Base-by-base conservation (phyloP, 2,888 invertebrate genomes). In the Cerastis leucographa region DNA sequence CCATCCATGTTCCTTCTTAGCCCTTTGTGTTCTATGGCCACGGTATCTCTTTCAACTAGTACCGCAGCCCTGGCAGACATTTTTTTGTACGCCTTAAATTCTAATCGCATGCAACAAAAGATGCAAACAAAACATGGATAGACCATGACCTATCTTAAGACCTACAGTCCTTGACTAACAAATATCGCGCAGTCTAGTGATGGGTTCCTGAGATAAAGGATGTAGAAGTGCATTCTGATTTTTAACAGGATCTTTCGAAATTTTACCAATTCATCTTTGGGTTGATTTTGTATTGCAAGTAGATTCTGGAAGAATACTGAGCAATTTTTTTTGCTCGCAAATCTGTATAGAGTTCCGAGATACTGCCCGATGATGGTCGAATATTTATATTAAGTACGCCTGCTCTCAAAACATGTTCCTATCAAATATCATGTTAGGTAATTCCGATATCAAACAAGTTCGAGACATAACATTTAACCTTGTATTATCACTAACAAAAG, bases 391-490 rank as follows among this genome's bases (percentile, higher is more conserved):
- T 51, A 4, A 51, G 66, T 66, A 9, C 46, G 22, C 2, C 46
- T 22, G 66, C 25, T 25, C 67, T 54, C 5, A 56, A 62, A 64
- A 35, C 19, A 56, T 46, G 14, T 42, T 17, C 46, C 14, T 8
- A 29, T 49, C 42, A 62, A 56, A 67, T 42, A 9, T 81, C 7
- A 35, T 25, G 42, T 62, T 84, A 29, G 54, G 22, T 74, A 69
- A 54, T 14, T 35, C 1, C 25, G 17, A 75, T 49, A 68, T 25
- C 14, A 62, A n/a, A 61, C 68, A 65, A 71, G 35, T 68, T 69
- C 67, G 29, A 70, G 70, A 80, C 76, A 76, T 76, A 62, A 80
- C 74, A 77, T 69, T 66, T 77, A 65, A 85, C 85, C 85, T 84
- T 81, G 49, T 69, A 46, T 68, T 84, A 81, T 85, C 81, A 51